Base-by-base conservation (phyloP, 64 coral and sea anemone species). In the Platygyra sinensis region DNA sequence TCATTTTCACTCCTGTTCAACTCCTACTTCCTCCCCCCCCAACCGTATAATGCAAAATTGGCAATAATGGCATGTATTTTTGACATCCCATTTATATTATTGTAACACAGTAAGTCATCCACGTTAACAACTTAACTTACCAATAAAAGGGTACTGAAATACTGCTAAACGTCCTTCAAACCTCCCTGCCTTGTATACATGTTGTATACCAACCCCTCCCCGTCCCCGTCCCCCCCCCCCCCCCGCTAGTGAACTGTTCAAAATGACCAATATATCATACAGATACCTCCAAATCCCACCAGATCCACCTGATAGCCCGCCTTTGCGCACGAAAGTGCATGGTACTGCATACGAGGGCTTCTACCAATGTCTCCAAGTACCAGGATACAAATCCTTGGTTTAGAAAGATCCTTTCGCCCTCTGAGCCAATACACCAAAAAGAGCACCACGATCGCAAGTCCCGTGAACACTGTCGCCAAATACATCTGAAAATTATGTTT, bases 301-400 rank as follows among this genome's bases (percentile, higher is more conserved):
- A 99, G 67, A 80, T 99, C 88, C 32, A 99, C 97, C 59, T 93
- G 27, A 60, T 71, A 91, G 8, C 97, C 97, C 22, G 94, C 89
- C 54, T 93, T 93, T 22, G 91, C 94, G 89, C 91, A 99, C 12
- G 94, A 99, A 22, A 96, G 69, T 20, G 97, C 93, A 75, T 99
- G 97, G 54, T 99, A 93, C 75, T 99, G 97, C 97, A 99, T 99
- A 24, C 97, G 87, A 46, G 97, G 97, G 67, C 97, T 99, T 51
- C 97, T 79, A 20, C 97, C 97, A 80, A 99, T 86, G 84, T 99
- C 97, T 52, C 97, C 97, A 62, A 99, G 88, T 24, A 99, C 97
- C 60, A 99, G 72, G 62, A 99, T 82, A 72, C 94, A 96, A 55
- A 99, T 89, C 76, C 91, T 99, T 72, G 87, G 89, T 54, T 82